Percentiles rank a stretch among this genome's conserved stretches.
phyloP scores from a whole-genome alignment of 2,888 invertebrate genomes.

The Lepidochitona cinerea region DNA sequence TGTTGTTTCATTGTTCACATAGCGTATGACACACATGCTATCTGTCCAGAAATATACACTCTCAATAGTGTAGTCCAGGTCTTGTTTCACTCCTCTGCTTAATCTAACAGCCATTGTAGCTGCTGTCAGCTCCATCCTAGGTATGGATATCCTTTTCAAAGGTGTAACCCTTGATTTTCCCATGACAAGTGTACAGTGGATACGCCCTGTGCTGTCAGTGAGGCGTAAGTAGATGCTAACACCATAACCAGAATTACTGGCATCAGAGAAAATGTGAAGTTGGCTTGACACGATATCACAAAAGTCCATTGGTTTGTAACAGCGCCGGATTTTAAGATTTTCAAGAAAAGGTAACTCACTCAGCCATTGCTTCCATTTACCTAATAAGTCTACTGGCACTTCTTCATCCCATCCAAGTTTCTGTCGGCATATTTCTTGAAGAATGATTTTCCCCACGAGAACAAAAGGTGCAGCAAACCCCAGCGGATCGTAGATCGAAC shows the following conservation, averaged over 20 bases:
- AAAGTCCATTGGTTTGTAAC: no score
- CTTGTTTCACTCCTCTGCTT: neutral
- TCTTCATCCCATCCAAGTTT: neutral
- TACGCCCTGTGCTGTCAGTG: neutral
- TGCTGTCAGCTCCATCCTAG: no score
- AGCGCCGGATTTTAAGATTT: neutral
- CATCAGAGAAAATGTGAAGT: constrained; percentile 1
- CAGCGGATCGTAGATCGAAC: no score
- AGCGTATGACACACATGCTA: no score
- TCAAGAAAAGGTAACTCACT: neutral
- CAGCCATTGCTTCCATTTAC: neutral
- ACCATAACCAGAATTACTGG: neutral
- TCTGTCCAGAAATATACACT: neutral
- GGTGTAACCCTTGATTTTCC: neutral
- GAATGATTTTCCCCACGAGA: neutral
- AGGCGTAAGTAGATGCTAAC: neutral
- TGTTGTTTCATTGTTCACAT: no score
- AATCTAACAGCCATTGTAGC: neutral
- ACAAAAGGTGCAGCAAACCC: constrained; percentile 3
- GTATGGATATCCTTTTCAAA: no score
- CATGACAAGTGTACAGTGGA: neutral
- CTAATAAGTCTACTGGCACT: neutral
- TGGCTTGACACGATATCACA: no score
- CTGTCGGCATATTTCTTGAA: neutral
- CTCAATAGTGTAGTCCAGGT: neutral